phyloP scores from a whole-genome alignment of 2,888 invertebrate genomes.

The Ferrisia virgata region DNA sequence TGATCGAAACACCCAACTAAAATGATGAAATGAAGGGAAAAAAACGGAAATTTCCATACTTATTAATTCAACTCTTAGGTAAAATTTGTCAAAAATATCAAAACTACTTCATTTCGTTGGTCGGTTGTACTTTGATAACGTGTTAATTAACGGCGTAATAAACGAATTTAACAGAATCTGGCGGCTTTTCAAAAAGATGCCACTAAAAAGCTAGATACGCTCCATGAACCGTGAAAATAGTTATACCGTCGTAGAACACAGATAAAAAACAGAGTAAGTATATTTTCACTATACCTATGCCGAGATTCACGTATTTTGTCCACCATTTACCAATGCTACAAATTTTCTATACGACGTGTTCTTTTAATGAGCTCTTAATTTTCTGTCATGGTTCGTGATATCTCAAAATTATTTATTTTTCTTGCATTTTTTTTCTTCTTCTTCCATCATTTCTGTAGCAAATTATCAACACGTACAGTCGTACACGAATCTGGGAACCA shows the following conservation, averaged over 20 bases:
- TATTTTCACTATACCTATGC: not conserved
- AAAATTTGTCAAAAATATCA: constrained; percentile 5
- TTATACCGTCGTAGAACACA: not conserved
- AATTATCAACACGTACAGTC: constrained; percentile 17
- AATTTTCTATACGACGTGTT: constrained; percentile 42
- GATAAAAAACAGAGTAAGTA: not conserved
- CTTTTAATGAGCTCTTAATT: constrained; percentile 39
- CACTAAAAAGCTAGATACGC: constrained; percentile 33
- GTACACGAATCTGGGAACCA: not conserved
- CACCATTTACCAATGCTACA: constrained; percentile 22
- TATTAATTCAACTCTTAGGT: not conserved
- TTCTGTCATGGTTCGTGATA: constrained; percentile 35
- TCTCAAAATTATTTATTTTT: constrained; percentile 26
- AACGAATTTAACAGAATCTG: constrained; percentile 42
- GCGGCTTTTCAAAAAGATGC: constrained; percentile 39
- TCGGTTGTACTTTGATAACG: constrained; percentile 37
- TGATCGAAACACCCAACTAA: too few species aligned
- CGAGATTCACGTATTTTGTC: constrained; percentile 21
- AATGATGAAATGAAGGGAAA: too few species aligned
- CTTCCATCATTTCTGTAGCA: not conserved
- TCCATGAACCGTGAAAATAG: constrained; percentile 39
- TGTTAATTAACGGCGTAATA: constrained; percentile 42
- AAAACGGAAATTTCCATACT: not conserved
- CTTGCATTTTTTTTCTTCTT: not conserved
- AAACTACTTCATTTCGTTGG: constrained; percentile 37